Evolutionary conservation across 2,888 invertebrate species (phyloP).

Genomic region (Artemia sinica): DNA sequence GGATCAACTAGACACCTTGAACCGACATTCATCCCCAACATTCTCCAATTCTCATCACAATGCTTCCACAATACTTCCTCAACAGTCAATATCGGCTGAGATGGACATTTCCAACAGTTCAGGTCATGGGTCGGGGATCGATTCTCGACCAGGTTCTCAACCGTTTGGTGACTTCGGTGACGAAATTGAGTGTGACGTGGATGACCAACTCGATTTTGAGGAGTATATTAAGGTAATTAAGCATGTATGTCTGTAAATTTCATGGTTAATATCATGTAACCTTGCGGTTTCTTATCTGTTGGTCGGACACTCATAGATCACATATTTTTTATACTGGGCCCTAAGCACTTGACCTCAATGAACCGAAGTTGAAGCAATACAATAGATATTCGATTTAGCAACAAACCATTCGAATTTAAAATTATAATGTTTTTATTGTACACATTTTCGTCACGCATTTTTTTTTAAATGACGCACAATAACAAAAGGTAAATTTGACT

Average conservation of each 20-base stretch:
- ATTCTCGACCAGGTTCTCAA: constrained; percentile 26
- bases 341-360: too few relatives aligned
- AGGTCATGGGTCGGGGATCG: constrained; percentile 41
- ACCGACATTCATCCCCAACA: constrained; percentile 28
- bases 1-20: constrained; percentile 47
- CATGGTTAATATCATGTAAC: constrained; percentile 16
- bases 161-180: constrained; percentile 27
- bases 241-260: constrained; percentile 15
- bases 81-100: constrained; percentile 66
- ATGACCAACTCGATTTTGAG: constrained; percentile 5
- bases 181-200: constrained; percentile 32
- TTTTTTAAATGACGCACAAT: too few relatives aligned
- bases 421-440: too few relatives aligned
- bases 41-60: neutral
- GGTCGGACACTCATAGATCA: too few relatives aligned
- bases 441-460: too few relatives aligned
- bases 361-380: too few relatives aligned
- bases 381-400: too few relatives aligned
- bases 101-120: constrained; percentile 44
- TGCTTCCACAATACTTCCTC: constrained; percentile 31
- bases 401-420: too few relatives aligned
- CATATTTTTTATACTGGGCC: too few relatives aligned
- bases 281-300: constrained; percentile 8
- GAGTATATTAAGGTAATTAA: constrained; percentile 4
- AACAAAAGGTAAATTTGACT: too few relatives aligned